Evolutionary conservation across 2,888 invertebrate genomes (phyloP).

Genomic region (Sminthurides aquaticus): DNA sequence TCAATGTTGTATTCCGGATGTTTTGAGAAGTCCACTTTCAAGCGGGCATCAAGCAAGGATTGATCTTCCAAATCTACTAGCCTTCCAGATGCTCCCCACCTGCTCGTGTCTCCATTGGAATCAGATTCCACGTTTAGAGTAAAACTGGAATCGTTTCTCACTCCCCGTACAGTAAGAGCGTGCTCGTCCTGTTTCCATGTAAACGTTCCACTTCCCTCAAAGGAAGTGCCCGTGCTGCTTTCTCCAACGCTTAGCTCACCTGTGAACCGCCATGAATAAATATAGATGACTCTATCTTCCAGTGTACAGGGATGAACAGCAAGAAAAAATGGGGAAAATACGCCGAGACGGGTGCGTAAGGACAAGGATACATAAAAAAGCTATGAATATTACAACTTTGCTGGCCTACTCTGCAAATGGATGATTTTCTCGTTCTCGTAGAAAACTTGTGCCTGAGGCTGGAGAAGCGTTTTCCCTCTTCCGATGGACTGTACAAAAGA

Average conservation of each 20-base stretch:
- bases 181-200: conserved; percentile 8
- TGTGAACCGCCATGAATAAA: neutral
- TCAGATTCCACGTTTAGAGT: conserved; percentile 19
- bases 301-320: neutral
- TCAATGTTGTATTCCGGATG: conserved; percentile 68
- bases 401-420: conserved; percentile 44
- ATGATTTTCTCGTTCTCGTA: conserved; percentile 54
- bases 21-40: conserved; percentile 65
- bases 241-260: conserved; percentile 23
- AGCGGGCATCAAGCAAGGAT: conserved; percentile 57
- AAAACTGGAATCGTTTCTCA: conserved; percentile 24
- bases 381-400: no score
- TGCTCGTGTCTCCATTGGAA: conserved; percentile 23
- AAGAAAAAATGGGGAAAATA: neutral
- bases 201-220: conserved; percentile 23
- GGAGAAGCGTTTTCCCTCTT: conserved; percentile 8
- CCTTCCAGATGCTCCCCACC: conserved; percentile 44
- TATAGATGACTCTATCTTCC: neutral
- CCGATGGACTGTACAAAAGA: conserved; percentile 4
- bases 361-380: neutral
- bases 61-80: conserved; percentile 35
- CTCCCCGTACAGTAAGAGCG: conserved; percentile 23
- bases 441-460: conserved; percentile 51
- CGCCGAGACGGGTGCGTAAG: neutral
- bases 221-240: neutral